phyloP scores from a whole-genome alignment of 2,113 vertebrate species.

The Zeus faber region DNA sequence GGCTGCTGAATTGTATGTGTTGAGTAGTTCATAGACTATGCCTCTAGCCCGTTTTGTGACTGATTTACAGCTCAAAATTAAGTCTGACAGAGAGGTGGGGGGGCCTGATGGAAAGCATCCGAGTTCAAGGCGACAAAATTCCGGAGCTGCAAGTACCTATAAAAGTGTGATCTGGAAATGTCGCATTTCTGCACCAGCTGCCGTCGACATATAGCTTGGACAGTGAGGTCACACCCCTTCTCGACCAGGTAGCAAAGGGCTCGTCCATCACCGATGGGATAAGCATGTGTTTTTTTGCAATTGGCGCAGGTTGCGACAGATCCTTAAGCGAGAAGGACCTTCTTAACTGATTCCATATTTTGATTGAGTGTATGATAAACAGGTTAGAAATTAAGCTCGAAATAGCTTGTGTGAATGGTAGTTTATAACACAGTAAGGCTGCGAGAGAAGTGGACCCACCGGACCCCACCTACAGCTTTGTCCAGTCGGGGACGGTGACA shows the following conservation, averaged over 20 bases:
- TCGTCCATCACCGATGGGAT: not conserved
- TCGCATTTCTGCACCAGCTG: too few species aligned
- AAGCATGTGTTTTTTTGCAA: too few species aligned
- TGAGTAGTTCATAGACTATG: too few species aligned
- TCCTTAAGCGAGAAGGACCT: conserved; percentile 3
- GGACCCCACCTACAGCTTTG: not conserved
- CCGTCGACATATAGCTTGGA: too few species aligned
- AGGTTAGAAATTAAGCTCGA: conserved; percentile 5
- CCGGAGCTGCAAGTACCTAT: too few species aligned
- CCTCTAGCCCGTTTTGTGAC: not conserved
- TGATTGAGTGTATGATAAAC: conserved; percentile 6
- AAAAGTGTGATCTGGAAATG: too few species aligned
- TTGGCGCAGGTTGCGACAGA: not conserved
- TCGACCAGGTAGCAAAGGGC: not conserved
- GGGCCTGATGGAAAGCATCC: too few species aligned
- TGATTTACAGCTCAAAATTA: not conserved
- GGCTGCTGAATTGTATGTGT: too few species aligned
- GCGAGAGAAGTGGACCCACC: conserved; percentile 4
- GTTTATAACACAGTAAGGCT: conserved; percentile 10
- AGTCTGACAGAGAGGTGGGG: not conserved
- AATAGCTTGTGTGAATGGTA: conserved; percentile 13
- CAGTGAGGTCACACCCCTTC: too few species aligned
- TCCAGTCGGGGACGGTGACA: not conserved
- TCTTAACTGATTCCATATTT: conserved; percentile 16
- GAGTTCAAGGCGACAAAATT: too few species aligned